Evolutionary conservation across 2,797 vertebrate genomes (phyloP).

Genomic region (Streptopelia turtur): DNA sequence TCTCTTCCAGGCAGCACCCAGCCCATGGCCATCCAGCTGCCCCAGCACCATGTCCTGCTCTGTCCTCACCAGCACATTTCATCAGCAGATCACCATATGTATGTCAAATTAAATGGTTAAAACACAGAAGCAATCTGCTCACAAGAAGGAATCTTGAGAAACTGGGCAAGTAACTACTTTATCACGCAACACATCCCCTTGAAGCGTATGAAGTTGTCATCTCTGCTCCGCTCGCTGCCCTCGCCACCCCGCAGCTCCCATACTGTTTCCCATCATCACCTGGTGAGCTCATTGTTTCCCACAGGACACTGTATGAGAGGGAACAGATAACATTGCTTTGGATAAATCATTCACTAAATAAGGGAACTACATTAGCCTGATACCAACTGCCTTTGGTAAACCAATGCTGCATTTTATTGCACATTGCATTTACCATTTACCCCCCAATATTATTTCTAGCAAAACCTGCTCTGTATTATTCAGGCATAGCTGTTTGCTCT

Average conservation of each 20-base stretch:
- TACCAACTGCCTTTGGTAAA: not conserved
- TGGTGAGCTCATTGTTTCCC: not conserved
- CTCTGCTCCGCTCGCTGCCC: not conserved
- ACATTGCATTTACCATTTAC: not conserved
- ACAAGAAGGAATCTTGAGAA: not conserved
- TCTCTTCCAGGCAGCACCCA: not conserved
- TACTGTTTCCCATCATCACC: rapidly evolving
- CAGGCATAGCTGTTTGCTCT: not conserved
- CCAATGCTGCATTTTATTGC: not conserved
- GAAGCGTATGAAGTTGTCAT: rapidly evolving
- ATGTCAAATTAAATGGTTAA: not conserved
- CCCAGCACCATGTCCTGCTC: not conserved
- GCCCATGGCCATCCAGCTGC: not conserved
- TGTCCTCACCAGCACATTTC: not conserved
- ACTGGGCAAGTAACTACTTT: not conserved
- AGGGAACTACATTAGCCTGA: not conserved
- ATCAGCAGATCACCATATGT: not conserved
- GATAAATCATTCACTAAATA: not conserved
- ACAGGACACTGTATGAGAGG: not conserved
- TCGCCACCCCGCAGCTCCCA: rapidly evolving
- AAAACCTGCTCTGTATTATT: not conserved
- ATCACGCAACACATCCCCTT: not conserved
- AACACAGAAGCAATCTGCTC: not conserved
- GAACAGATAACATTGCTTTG: not conserved
- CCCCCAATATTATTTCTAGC: not conserved